Percentiles rank a stretch among this genome's conserved stretches.
These are phyloP conservation scores for Dryococelus australis DNA, from an alignment of 2,888 invertebrate species.

Conservation along the genomic window DNA sequence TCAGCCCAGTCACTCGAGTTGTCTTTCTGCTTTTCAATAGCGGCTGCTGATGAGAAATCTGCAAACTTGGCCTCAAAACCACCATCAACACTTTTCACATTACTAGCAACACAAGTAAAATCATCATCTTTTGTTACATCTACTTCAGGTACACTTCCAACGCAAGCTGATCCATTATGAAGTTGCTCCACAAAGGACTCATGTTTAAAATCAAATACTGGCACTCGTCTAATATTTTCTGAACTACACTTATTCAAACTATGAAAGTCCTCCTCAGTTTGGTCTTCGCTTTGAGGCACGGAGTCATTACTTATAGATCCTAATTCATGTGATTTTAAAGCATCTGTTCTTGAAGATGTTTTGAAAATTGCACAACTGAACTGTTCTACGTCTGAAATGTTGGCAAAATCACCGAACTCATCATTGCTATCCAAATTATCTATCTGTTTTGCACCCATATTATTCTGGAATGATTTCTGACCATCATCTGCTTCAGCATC, in stretches of 20 bases:
- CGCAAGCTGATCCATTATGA: too few relatives aligned
- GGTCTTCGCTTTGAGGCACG: not conserved
- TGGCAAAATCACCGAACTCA: conserved; percentile 42
- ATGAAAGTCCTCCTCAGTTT: not conserved
- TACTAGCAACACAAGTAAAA: conserved; percentile 45
- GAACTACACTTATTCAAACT: not conserved
- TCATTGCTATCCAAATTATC: not conserved
- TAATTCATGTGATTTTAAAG: not conserved
- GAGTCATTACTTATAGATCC: not conserved
- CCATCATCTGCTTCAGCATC: not conserved
- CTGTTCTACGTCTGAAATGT: conserved; percentile 29
- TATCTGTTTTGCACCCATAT: not conserved
- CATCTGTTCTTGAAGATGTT: not conserved
- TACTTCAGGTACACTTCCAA: not conserved
- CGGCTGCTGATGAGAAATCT: conserved; percentile 49
- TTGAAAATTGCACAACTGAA: not conserved
- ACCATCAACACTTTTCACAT: not conserved
- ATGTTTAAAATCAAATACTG: not conserved
- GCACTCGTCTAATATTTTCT: not conserved
- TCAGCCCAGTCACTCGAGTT: conserved; percentile 26
- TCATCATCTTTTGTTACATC: conserved; percentile 17
- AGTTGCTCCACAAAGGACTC: not conserved
- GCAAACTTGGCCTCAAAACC: conserved; percentile 56
- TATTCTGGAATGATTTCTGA: not conserved
- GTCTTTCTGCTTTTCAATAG: not conserved